A percentile compares a stretch with the other conserved stretches of the same genome.
phyloP scores from a whole-genome alignment of 2,113 vertebrate genomes.

The Pterocles burchelli region DNA sequence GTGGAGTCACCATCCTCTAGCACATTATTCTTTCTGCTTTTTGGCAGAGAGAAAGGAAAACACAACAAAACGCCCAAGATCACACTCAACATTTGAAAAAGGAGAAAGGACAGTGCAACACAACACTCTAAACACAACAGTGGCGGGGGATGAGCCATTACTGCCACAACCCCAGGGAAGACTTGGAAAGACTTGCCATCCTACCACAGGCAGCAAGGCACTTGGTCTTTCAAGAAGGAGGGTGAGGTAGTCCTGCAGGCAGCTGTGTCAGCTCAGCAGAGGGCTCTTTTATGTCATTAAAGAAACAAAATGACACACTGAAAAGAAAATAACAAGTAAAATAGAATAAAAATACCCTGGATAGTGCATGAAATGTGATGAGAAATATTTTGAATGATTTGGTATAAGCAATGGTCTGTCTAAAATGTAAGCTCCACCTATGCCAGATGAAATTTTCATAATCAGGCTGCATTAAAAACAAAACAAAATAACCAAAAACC shows the following conservation, averaged over 20 bases:
- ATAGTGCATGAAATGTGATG: background rate
- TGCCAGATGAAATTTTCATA: background rate
- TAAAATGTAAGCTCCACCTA: background rate
- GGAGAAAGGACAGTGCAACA: background rate
- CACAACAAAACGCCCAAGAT: background rate
- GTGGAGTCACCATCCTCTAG: background rate
- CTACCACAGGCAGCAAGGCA: background rate
- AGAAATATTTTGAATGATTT: background rate
- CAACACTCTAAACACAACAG: background rate
- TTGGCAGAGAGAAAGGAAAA: slow-evolving; percentile 17
- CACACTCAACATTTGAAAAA: background rate
- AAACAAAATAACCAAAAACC: background rate
- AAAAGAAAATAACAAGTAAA: background rate
- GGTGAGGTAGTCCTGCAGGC: background rate
- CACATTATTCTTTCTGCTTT: background rate
- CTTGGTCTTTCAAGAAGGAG: background rate
- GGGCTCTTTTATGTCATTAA: background rate
- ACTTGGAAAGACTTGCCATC: accelerated
- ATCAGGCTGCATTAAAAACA: background rate
- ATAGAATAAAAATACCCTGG: background rate
- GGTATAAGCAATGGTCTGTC: background rate
- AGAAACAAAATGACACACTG: background rate
- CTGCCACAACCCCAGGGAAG: background rate
- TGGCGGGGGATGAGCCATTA: accelerated
- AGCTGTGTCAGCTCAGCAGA: background rate